These are phyloP conservation scores for Tenthredo notha DNA, from an alignment of 2,888 invertebrate species.

Conservation along the genomic window DNA sequence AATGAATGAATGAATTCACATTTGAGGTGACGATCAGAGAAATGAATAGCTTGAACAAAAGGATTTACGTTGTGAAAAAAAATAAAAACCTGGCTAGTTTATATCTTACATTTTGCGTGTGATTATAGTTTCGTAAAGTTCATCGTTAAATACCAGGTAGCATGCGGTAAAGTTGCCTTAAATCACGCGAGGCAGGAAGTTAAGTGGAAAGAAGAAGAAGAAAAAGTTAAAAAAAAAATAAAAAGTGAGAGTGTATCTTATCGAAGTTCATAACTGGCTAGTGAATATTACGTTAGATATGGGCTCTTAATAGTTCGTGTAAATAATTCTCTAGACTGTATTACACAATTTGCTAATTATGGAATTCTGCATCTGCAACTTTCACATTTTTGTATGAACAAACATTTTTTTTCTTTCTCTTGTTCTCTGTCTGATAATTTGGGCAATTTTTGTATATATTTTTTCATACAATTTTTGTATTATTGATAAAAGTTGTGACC, in stretches of 20 bases:
- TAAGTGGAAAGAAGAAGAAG: not conserved
- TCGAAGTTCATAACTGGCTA: constrained; percentile 13
- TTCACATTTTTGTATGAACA: constrained; percentile 19
- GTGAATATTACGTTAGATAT: constrained; percentile 41
- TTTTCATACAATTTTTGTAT: not conserved
- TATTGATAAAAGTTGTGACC: not conserved
- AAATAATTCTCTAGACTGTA: constrained; percentile 3
- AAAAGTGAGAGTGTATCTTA: constrained; percentile 46
- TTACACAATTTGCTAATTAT: constrained; percentile 24
- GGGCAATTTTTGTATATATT: not conserved
- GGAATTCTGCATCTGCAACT: constrained; percentile 10
- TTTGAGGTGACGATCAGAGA: not conserved
- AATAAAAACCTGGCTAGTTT: not conserved
- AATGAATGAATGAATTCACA: not conserved
- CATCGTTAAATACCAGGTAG: not conserved
- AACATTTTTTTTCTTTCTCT: not conserved
- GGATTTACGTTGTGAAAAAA: not conserved
- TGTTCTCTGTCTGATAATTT: no score
- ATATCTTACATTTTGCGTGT: not conserved
- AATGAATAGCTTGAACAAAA: not conserved
- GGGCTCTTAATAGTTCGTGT: not conserved
- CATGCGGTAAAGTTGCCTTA: not conserved
- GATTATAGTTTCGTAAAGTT: not conserved
- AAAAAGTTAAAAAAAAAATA: not conserved
- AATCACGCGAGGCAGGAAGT: constrained; percentile 5